Conservation (phyloP, 2,888 invertebrate species). For the Microplitis manilae region DNA sequence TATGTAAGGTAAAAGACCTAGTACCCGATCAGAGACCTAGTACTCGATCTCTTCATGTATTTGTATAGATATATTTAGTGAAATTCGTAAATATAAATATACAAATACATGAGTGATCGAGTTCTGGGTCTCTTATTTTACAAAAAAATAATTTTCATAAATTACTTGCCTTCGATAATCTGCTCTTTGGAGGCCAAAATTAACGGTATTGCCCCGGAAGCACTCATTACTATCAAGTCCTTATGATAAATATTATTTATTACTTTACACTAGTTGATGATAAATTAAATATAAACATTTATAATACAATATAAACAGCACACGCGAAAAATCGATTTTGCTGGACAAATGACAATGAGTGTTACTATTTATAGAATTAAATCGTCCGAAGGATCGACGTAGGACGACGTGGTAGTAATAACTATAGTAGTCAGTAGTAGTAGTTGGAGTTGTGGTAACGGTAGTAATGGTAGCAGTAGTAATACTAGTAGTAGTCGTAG, state of each 20-base stretch:
- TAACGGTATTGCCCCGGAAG: constrained; percentile 66
- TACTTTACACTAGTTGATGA: background rate
- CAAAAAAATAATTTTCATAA: constrained; percentile 5
- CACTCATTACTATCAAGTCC: constrained; percentile 58
- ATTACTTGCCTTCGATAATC: constrained; percentile 65
- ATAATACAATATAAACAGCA: background rate
- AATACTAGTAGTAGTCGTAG: constrained; percentile 15
- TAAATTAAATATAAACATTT: background rate
- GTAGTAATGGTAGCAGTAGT: background rate
- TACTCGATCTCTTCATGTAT: no score
- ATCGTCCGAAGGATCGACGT: background rate
- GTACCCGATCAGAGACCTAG: no score
- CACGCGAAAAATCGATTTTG: background rate
- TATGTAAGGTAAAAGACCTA: no score
- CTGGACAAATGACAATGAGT: background rate
- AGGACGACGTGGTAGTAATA: background rate
- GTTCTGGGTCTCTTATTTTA: no score
- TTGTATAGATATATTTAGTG: no score
- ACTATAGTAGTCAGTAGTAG: background rate
- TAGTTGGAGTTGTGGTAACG: background rate
- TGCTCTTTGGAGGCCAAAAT: constrained; percentile 65
- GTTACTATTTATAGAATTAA: background rate
- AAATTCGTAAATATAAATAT: no score
- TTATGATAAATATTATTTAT: background rate
- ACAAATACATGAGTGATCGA: no score